Percentiles rank a stretch among this genome's conserved stretches.
Evolutionary conservation across 2,797 vertebrate genomes (phyloP).

Genomic region (Gambusia yucatana): DNA sequence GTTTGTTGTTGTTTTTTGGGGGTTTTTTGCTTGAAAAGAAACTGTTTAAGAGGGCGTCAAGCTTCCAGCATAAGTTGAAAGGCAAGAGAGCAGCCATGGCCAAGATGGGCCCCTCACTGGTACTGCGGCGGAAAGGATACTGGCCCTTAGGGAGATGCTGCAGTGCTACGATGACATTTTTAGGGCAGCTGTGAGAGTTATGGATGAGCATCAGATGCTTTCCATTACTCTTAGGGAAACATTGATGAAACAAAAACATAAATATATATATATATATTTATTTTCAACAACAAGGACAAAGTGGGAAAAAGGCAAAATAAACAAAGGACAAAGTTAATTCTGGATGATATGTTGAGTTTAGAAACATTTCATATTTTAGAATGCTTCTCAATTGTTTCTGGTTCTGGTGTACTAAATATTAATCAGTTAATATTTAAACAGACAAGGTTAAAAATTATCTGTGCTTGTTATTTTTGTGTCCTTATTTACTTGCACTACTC

Average conservation of each 20-base stretch:
- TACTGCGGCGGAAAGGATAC: conserved; percentile 53
- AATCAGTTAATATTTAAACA: conserved; percentile 6
- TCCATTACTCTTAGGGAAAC: conserved; percentile 67
- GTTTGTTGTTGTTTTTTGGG: not conserved
- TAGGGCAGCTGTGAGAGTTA: conserved; percentile 81
- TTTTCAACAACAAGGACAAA: not conserved
- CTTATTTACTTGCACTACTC: conserved; percentile 13
- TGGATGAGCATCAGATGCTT: conserved; percentile 80
- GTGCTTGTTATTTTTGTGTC: conserved; percentile 14
- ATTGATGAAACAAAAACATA: conserved; percentile 33
- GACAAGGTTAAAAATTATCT: not conserved
- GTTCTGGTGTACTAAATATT: conserved; percentile 23
- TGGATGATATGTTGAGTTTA: not conserved
- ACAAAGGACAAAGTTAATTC: not conserved
- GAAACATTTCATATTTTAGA: not conserved
- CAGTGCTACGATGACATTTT: conserved; percentile 79
- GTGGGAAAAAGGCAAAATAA: not conserved
- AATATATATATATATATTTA: not conserved
- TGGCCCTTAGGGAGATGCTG: conserved; percentile 70
- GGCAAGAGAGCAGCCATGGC: conserved; percentile 36
- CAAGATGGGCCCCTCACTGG: conserved; percentile 49
- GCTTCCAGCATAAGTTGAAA: conserved; percentile 67
- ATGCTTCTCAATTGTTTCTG: not conserved
- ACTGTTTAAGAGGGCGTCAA: conserved; percentile 40
- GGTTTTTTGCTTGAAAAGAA: conserved; percentile 12